phyloP scores from a whole-genome alignment of 2,113 vertebrate species.

The Accipiter virgatus region DNA sequence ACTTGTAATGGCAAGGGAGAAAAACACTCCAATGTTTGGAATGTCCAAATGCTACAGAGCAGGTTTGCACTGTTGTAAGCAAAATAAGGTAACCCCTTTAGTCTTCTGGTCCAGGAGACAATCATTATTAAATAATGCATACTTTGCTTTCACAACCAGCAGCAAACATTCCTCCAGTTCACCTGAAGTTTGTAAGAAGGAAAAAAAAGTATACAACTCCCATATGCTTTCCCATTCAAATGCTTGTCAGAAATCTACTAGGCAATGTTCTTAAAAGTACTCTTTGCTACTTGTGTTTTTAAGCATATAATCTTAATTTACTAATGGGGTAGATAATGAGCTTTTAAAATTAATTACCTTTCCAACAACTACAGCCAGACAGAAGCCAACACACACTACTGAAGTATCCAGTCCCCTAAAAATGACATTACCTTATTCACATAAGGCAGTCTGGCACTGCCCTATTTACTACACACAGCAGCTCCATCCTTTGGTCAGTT shows the following conservation, averaged over 20 bases:
- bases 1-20: not conserved
- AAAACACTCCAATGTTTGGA: not conserved
- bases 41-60: not conserved
- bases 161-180: not conserved
- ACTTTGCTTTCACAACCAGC: constrained; percentile 3
- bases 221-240: not conserved
- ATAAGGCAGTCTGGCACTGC: not conserved
- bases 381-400: not conserved
- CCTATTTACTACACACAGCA: not conserved
- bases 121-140: not conserved
- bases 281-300: not conserved
- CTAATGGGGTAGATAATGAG: not conserved
- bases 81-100: not conserved
- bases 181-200: not conserved
- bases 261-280: not conserved
- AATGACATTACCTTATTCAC: not conserved
- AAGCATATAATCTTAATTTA: not conserved
- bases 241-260: not conserved
- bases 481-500: not conserved
- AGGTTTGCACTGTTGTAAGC: not conserved
- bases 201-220: not conserved
- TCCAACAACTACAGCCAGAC: not conserved
- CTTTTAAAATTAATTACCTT: not conserved
- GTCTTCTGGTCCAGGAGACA: not conserved
- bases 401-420: not conserved